A percentile compares a stretch with the other conserved stretches of the same genome.
phyloP scores from a whole-genome alignment of 2,888 invertebrate genomes.

The Xiphydria camelus region DNA sequence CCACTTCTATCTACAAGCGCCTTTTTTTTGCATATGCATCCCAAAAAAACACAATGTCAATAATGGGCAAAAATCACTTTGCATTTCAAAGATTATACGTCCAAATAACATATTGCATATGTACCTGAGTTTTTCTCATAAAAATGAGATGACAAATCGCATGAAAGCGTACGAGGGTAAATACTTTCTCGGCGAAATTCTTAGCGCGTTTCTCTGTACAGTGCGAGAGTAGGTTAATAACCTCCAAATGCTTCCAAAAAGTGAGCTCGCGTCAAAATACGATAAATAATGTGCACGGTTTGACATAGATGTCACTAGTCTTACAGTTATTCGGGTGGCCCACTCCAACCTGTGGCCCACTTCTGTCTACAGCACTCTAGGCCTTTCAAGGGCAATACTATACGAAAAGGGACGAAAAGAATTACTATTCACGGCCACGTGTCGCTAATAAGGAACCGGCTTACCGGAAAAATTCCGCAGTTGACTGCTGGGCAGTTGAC shows the following conservation, averaged over 20 bases:
- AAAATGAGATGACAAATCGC: constrained; percentile 6
- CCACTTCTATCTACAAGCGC: constrained; percentile 9
- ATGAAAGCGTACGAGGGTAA: too few species aligned
- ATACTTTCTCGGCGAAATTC: too few species aligned
- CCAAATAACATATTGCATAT: constrained; percentile 3
- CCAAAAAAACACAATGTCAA: constrained; percentile 3
- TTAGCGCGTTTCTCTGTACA: neutral
- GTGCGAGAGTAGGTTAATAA: constrained; percentile 2
- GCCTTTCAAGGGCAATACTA: too few species aligned
- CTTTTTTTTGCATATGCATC: neutral
- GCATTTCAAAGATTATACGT: constrained; percentile 4
- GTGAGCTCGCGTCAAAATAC: constrained; percentile 6
- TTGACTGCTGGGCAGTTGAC: too few species aligned
- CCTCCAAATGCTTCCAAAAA: constrained; percentile 4
- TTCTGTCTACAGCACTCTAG: constrained; percentile 6
- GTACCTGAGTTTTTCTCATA: neutral
- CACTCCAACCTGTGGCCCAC: constrained; percentile 8
- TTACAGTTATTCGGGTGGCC: constrained; percentile 1
- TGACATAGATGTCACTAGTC: constrained; percentile 8
- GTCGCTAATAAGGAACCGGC: too few species aligned
- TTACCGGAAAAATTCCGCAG: too few species aligned
- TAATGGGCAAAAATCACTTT: constrained; percentile 1
- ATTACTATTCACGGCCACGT: too few species aligned
- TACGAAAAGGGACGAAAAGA: too few species aligned
- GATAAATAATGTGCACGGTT: neutral